Evolutionary conservation across 2,888 invertebrate genomes (phyloP).

Genomic region (Chrysolina haemoptera): DNA sequence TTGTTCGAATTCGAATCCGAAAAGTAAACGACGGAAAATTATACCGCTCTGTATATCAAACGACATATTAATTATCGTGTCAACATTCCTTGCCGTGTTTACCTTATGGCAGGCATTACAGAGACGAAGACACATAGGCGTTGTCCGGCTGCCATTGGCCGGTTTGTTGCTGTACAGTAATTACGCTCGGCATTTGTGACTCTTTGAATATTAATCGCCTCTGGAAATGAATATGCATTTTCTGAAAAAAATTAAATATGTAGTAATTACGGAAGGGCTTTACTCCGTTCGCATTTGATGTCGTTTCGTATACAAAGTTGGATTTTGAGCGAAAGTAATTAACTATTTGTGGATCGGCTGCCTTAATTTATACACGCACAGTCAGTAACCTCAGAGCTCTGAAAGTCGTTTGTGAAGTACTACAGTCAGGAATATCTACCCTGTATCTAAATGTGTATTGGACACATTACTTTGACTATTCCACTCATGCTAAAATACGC

Average conservation of each 20-base stretch:
- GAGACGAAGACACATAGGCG: slow-evolving; percentile 12
- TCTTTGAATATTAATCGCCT: slow-evolving; percentile 39
- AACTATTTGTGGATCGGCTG: slow-evolving; percentile 17
- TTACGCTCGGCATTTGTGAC: slow-evolving; percentile 25
- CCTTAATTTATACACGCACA: not conserved
- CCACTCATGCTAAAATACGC: too few species aligned
- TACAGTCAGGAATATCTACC: too few species aligned
- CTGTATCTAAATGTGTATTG: too few species aligned
- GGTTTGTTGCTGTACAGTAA: slow-evolving; percentile 17
- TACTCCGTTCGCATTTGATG: slow-evolving; percentile 19
- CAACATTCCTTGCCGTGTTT: slow-evolving; percentile 19
- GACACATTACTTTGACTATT: not conserved
- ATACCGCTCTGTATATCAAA: not conserved
- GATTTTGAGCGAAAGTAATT: slow-evolving; percentile 18
- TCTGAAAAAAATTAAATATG: slow-evolving; percentile 40
- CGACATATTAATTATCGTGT: slow-evolving; percentile 4
- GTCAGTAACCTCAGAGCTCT: not conserved
- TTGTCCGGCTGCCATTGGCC: slow-evolving; percentile 22
- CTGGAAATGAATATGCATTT: slow-evolving; percentile 29
- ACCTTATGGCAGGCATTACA: slow-evolving; percentile 14
- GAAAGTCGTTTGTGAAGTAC: not conserved
- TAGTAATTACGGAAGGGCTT: slow-evolving; percentile 25
- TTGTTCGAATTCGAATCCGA: not conserved
- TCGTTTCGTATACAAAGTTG: slow-evolving; percentile 27
- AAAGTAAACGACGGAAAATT: not conserved